Percentiles rank a stretch among this genome's conserved stretches.
Conservation (phyloP, 64 coral and sea anemone species). For the Actinia tenebrosa region DNA sequence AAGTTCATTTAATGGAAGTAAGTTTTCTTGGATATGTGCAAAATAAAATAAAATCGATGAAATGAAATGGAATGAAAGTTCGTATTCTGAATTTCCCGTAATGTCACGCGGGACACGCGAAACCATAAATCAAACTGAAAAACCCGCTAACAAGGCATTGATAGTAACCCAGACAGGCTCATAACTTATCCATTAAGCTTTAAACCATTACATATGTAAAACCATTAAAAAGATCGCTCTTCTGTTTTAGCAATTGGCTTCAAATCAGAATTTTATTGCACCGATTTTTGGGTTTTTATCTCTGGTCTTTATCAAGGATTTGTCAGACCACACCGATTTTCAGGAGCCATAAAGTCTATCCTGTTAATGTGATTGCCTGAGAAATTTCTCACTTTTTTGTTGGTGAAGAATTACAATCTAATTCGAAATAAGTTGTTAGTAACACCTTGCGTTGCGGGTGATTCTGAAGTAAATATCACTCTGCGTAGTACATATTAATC, state of each 20-base stretch:
- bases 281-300: neutral
- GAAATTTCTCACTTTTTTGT: constrained; percentile 15
- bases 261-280: neutral
- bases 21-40: neutral
- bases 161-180: neutral
- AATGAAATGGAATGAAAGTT: neutral
- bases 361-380: neutral
- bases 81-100: neutral
- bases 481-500: neutral
- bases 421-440: neutral
- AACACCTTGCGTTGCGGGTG: neutral
- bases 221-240: neutral
- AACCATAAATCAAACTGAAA: constrained; percentile 5
- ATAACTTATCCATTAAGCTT: neutral
- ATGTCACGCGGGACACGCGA: neutral
- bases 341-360: neutral
- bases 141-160: constrained; percentile 3
- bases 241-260: neutral
- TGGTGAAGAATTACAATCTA: constrained; percentile 3
- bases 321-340: constrained; percentile 1
- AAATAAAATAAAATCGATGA: neutral
- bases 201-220: neutral
- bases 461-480: neutral
- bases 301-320: constrained; percentile 1
- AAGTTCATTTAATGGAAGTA: neutral